Evolutionary conservation across 1,140 invertebrate genomes (phyloP), one percentile per base, ranked within the genome.

Genomic region (Hypsibius dujardini): DNA sequence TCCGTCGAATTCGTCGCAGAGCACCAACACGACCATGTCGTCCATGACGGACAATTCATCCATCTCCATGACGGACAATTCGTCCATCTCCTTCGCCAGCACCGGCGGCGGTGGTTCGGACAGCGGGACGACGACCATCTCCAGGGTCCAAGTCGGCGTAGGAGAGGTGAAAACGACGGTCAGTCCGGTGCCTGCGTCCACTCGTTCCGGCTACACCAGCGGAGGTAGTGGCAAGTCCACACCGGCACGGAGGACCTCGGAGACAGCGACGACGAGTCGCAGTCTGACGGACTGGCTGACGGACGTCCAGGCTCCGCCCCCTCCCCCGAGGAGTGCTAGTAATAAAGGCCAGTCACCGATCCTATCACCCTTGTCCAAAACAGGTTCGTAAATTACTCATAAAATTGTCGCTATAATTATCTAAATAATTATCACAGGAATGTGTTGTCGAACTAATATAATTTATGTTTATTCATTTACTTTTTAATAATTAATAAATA

Each of bases 61-160:
- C 62, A n/a, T n/a, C n/a, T n/a, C n/a, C n/a, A n/a, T n/a, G n/a
- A n/a, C n/a, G n/a, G n/a, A n/a, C n/a, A 67, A 14, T 42, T 67
- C 45, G 3, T 67, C 62, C 62, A n/a, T n/a, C n/a, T n/a, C n/a
- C n/a, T n/a, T n/a, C n/a, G n/a, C n/a, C n/a, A n/a, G n/a, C n/a
- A n/a, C n/a, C n/a, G n/a, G n/a, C n/a, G n/a, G n/a, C n/a, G n/a
- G n/a, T n/a, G 62, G 62, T 42, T 67, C 62, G 12, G 62, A 67
- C 62, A 67, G 62, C 62, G 62, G 62, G 12, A 67, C 62, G 42
- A n/a, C n/a, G n/a, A 67, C 62, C 62, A 67, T 67, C 62, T 67
- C 62, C 62, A 67, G 45, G 42, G 7, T 67, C 12, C 62, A 67
- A 42, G 62, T 67, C 12, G 62, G 62, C 62, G 62, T 67, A 12